These are phyloP conservation scores for Zeus faber DNA, from an alignment of 2,113 vertebrate species.

Conservation along the genomic window DNA sequence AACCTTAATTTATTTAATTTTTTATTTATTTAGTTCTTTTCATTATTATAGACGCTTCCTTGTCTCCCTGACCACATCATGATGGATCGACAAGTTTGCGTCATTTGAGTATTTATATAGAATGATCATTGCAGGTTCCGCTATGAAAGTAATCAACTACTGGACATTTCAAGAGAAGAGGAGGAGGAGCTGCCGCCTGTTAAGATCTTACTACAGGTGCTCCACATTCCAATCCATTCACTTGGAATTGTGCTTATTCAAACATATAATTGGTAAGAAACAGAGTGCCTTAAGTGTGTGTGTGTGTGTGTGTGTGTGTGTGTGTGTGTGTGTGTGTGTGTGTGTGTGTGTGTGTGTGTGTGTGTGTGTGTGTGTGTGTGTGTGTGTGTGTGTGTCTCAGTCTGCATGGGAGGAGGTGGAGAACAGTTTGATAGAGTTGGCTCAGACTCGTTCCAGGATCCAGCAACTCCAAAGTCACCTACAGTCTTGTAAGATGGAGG, in stretches of 20 bases:
- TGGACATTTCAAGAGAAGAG: slow-evolving; percentile 63
- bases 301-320: background rate
- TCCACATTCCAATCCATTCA: background rate
- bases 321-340: background rate
- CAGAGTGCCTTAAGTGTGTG: no score
- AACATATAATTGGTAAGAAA: no score
- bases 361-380: slow-evolving; percentile 6
- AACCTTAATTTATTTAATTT: background rate
- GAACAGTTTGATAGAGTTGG: slow-evolving; percentile 59
- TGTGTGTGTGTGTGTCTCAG: slow-evolving; percentile 48
- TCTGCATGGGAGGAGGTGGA: slow-evolving; percentile 74
- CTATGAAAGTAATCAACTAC: slow-evolving; percentile 62
- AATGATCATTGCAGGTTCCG: slow-evolving; percentile 56
- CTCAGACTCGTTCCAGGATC: slow-evolving; percentile 51
- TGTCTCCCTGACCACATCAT: no score
- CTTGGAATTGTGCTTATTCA: background rate
- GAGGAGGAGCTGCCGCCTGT: slow-evolving; percentile 66
- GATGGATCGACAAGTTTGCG: background rate
- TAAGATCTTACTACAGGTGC: slow-evolving; percentile 70
- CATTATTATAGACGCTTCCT: no score
- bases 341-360: background rate
- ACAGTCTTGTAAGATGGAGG: slow-evolving; percentile 39
- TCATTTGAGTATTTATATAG: background rate
- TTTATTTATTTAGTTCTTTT: background rate
- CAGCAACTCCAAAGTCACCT: slow-evolving; percentile 54